Evolutionary conservation across 2,113 vertebrate species (phyloP).

Genomic region (Calypte anna): DNA sequence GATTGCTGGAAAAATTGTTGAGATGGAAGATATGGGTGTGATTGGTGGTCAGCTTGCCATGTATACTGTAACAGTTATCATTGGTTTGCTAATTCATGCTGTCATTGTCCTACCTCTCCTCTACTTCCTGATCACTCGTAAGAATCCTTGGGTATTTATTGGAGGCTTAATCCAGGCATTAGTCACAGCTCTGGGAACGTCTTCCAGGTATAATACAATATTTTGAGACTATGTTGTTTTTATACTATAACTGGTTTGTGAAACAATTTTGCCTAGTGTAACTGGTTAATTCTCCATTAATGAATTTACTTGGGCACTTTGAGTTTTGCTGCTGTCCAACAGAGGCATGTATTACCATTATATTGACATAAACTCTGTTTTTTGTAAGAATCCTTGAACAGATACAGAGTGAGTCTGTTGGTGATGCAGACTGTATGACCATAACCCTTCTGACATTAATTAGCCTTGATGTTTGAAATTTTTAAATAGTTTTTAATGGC

Average conservation of each 20-base stretch:
- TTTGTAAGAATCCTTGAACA: background rate
- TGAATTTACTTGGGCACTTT: background rate
- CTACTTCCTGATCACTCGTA: conserved; percentile 91
- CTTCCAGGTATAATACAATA: conserved; percentile 85
- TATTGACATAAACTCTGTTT: background rate
- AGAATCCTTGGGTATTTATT: conserved; percentile 95
- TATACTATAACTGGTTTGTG: background rate
- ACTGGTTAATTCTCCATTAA: background rate
- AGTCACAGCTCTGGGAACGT: conserved; percentile 93
- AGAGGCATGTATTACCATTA: background rate
- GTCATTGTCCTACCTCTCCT: conserved; percentile 92
- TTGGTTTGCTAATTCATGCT: conserved; percentile 90
- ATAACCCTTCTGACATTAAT: background rate
- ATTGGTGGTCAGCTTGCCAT: conserved; percentile 96
- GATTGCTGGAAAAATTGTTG: conserved; percentile 97
- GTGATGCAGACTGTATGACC: background rate
- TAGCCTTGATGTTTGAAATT: background rate
- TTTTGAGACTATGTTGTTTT: background rate
- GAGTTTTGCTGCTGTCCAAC: background rate
- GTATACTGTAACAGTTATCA: conserved; percentile 95
- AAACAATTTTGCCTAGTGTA: background rate
- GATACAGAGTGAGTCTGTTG: background rate
- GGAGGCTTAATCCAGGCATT: conserved; percentile 93
- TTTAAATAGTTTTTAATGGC: background rate
- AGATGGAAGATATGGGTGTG: conserved; percentile 97